These are phyloP conservation scores for Bombus balteatus DNA, from an alignment of 1,140 invertebrate genomes.

Conservation along the genomic window DNA sequence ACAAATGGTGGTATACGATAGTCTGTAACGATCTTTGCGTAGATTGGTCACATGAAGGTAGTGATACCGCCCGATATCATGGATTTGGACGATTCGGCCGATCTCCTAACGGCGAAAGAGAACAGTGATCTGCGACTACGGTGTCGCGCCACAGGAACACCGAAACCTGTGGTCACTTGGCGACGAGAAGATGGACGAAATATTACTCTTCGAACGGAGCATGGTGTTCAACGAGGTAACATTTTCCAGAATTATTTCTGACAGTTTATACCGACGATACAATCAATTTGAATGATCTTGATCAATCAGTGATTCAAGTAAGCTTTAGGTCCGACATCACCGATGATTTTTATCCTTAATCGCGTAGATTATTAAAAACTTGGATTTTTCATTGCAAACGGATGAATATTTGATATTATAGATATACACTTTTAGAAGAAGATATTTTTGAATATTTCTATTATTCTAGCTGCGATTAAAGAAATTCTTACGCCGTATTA, in stretches of 20 bases:
- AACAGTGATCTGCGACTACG: slow-evolving; percentile 88
- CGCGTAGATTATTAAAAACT: background rate
- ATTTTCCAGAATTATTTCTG: background rate
- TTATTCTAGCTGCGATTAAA: no score
- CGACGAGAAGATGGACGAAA: slow-evolving; percentile 88
- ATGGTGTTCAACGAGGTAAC: slow-evolving; percentile 62
- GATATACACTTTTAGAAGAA: no score
- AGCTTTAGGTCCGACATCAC: background rate
- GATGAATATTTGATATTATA: no score
- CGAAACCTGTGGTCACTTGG: slow-evolving; percentile 89
- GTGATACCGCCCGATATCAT: slow-evolving; percentile 92
- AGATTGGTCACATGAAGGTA: slow-evolving; percentile 91
- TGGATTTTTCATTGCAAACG: no score
- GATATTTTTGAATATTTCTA: no score
- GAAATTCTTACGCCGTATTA: no score
- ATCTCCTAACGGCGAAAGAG: slow-evolving; percentile 82
- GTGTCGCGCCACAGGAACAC: slow-evolving; percentile 90
- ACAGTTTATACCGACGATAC: background rate
- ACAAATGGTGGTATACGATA: slow-evolving; percentile 25
- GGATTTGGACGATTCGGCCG: slow-evolving; percentile 80
- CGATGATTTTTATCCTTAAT: background rate
- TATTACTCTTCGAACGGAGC: slow-evolving; percentile 87
- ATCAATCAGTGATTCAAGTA: background rate
- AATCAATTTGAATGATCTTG: background rate
- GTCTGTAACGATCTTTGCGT: slow-evolving; percentile 38